phyloP scores from a whole-genome alignment of 2,888 invertebrate genomes.

The Drosophila hawaiiensis region DNA sequence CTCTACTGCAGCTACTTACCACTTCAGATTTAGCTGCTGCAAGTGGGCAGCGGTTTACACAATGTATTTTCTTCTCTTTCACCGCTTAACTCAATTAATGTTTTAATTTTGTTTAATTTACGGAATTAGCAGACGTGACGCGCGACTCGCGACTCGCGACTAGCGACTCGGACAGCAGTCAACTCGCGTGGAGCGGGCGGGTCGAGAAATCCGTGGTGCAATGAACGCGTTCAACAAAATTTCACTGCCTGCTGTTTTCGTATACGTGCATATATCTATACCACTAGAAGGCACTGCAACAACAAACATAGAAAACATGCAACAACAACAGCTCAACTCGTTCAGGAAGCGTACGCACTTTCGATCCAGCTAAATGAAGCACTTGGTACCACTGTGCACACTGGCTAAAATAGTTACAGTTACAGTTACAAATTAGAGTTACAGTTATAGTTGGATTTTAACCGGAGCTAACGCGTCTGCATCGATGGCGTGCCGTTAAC shows the following conservation, averaged over 20 bases:
- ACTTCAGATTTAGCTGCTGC: slow-evolving; percentile 43
- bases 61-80: slow-evolving; percentile 39
- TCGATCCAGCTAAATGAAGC: slow-evolving; percentile 10
- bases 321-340: slow-evolving; percentile 9
- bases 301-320: neutral
- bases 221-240: slow-evolving; percentile 54
- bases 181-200: slow-evolving; percentile 5
- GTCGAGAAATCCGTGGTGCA: slow-evolving; percentile 51
- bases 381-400: slow-evolving; percentile 56
- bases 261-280: slow-evolving; percentile 20
- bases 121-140: slow-evolving; percentile 52
- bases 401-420: slow-evolving; percentile 30
- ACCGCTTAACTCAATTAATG: slow-evolving; percentile 54
- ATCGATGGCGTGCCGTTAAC: slow-evolving; percentile 84
- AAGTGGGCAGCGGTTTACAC: slow-evolving; percentile 45
- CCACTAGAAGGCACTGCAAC: slow-evolving; percentile 27
- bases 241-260: slow-evolving; percentile 55
- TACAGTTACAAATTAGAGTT: slow-evolving; percentile 9
- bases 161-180: slow-evolving; percentile 1
- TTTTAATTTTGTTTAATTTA: slow-evolving; percentile 61
- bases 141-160: neutral
- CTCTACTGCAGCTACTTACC: slow-evolving; percentile 57
- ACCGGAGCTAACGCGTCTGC: slow-evolving; percentile 82
- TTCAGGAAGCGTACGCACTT: slow-evolving; percentile 61
- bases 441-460: slow-evolving; percentile 26